Base-by-base conservation (phyloP, 2,888 invertebrate species). In the Aspidiotus destructor region DNA sequence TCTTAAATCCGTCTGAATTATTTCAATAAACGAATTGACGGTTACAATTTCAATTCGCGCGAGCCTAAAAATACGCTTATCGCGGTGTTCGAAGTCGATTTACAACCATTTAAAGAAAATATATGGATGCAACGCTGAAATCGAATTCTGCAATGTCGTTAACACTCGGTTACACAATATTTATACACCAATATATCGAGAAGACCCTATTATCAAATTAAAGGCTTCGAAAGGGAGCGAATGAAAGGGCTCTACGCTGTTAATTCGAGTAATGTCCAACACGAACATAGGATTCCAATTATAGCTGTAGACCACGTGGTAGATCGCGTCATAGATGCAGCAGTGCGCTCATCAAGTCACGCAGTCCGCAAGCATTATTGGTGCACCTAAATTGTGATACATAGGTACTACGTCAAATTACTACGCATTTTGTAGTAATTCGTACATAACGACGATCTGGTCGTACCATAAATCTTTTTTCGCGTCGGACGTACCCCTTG, bases 201-300 rank as follows among this genome's bases (percentile, higher is more conserved):
- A 55, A n/a, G 55, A 55, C 55, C 55, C 55, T 55, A 55, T 55
- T 55, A 55, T 55, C 55, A 55, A 55, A 55, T 55, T 55, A 55
- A 55, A 17, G 55, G 55, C 7, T 7, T n/a, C 16, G 55, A 55
- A 55, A 55, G 55, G 55, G 55, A 28, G 28, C 16, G 55, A 7
- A 55, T 55, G 16, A 55, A 55, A 55, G n/a, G 28, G 28, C 28
- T 1, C 28, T 28, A 28, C 55, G 55, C 16, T 10, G 55, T 55
- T 55, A 55, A 55, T 55, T 55, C 55, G 55, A 17, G 55, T 55
- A 55, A 55, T 55, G 55, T 55, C 55, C 55, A 15, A 28, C 28
- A 3, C 55, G 55, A 55, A 55, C 55, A 55, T 55, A 55, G 55
- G 55, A 55, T 55, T 55, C 55, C 55, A 55, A 55, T 55, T 55